Evolutionary conservation across 2,888 invertebrate species (phyloP).

Genomic region (Spodoptera exigua): DNA sequence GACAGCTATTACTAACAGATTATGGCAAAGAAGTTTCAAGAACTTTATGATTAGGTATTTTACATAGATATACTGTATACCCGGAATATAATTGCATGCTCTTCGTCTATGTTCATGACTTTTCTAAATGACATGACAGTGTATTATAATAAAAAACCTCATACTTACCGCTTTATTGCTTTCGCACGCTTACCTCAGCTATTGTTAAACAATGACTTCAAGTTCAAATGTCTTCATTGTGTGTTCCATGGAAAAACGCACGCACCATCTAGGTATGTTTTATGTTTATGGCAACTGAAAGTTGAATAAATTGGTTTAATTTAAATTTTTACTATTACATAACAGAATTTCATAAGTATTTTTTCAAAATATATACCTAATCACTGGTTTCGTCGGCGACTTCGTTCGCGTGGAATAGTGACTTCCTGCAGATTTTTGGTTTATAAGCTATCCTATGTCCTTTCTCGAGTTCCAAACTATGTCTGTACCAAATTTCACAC

Average conservation of each 20-base stretch:
- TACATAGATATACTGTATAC: no score
- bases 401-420: no score
- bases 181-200: constrained; percentile 51
- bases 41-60: no score
- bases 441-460: no score
- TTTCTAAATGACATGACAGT: constrained; percentile 42
- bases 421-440: no score
- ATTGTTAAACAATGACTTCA: constrained; percentile 47
- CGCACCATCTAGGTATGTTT: constrained; percentile 37
- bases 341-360: constrained; percentile 6
- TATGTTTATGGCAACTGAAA: constrained; percentile 39
- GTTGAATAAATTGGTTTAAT: constrained; percentile 42
- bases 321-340: constrained; percentile 28
- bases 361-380: no score
- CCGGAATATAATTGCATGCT: constrained; percentile 2
- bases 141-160: constrained; percentile 38
- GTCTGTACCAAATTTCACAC: no score
- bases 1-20: no score
- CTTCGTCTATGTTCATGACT: constrained; percentile 18
- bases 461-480: no score
- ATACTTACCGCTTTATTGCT: constrained; percentile 55
- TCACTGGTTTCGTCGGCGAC: no score
- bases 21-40: no score
- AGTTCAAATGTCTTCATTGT: constrained; percentile 58
- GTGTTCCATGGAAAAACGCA: constrained; percentile 37